phyloP scores from a whole-genome alignment of 2,113 vertebrate genomes.

The Lethenteron camtschaticum region DNA sequence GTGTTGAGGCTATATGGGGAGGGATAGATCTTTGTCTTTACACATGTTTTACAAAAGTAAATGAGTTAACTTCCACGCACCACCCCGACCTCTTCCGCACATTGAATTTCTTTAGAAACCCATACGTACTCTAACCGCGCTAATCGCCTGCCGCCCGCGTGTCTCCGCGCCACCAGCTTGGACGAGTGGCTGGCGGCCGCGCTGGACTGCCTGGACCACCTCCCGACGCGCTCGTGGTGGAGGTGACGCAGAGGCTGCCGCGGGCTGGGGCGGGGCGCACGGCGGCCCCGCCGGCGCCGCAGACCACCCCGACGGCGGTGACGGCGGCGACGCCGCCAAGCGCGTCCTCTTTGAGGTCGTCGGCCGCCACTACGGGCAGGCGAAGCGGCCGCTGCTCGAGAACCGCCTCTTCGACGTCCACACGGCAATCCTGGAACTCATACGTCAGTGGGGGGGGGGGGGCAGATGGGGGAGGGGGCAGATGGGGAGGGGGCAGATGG shows the following conservation, averaged over 20 bases:
- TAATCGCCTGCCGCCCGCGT: no score
- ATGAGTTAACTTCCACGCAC: no score
- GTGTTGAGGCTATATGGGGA: no score
- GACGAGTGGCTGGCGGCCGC: constrained; percentile 42
- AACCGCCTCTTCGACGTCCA: constrained; percentile 32
- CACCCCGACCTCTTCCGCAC: no score
- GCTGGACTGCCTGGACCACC: constrained; percentile 47
- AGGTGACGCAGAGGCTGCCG: constrained; percentile 32
- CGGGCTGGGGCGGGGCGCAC: constrained; percentile 11
- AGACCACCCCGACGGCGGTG: constrained; percentile 20
- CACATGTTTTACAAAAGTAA: no score
- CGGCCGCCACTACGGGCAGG: constrained; percentile 43
- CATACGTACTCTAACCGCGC: no score
- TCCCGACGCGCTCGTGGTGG: constrained; percentile 43
- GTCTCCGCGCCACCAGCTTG: constrained; percentile 20
- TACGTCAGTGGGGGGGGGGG: constrained; percentile 20
- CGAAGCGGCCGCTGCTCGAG: constrained; percentile 30
- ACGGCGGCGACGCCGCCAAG: constrained; percentile 22
- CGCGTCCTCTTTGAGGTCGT: constrained; percentile 45
- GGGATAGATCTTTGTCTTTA: no score
- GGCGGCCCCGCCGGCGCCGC: constrained; percentile 22
- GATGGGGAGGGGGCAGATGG: no score
- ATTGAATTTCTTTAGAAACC: no score
- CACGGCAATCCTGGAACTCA: constrained; percentile 34
- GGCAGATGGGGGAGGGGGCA: no score